Percentiles rank a stretch among this genome's conserved stretches.
These are phyloP conservation scores for Ptychochromis oligacanthus DNA, from an alignment of 2,113 vertebrate species.

Conservation along the genomic window DNA sequence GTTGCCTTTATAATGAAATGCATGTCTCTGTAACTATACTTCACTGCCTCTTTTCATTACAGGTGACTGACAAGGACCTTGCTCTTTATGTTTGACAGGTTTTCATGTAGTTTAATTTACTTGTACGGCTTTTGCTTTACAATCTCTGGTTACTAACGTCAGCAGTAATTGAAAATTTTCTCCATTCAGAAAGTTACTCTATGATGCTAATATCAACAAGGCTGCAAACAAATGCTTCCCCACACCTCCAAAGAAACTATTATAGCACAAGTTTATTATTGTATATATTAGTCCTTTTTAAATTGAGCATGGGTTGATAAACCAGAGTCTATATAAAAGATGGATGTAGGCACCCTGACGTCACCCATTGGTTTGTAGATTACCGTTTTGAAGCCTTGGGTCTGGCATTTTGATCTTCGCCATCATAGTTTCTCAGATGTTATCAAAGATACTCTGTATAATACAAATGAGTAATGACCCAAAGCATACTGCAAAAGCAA, in stretches of 20 bases:
- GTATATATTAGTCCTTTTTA: background rate
- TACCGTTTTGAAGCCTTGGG: background rate
- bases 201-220: background rate
- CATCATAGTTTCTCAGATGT: background rate
- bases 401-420: background rate
- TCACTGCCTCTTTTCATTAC: background rate
- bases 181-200: background rate
- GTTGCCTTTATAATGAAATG: background rate
- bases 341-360: background rate
- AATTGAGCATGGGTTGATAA: background rate
- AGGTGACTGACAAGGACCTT: too few species aligned
- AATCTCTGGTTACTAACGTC: background rate
- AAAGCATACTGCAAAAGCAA: background rate
- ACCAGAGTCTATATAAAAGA: too few species aligned
- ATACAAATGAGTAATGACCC: background rate
- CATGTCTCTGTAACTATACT: background rate
- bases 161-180: background rate
- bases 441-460: background rate
- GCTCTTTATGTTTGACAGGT: background rate
- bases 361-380: background rate
- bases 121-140: background rate
- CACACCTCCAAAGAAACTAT: background rate
- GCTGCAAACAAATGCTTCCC: fast-evolving
- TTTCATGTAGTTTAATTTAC: background rate
- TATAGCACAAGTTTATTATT: background rate